These are phyloP conservation scores for Atractosteus spatula DNA, from an alignment of 2,113 vertebrate genomes.

Conservation along the genomic window DNA sequence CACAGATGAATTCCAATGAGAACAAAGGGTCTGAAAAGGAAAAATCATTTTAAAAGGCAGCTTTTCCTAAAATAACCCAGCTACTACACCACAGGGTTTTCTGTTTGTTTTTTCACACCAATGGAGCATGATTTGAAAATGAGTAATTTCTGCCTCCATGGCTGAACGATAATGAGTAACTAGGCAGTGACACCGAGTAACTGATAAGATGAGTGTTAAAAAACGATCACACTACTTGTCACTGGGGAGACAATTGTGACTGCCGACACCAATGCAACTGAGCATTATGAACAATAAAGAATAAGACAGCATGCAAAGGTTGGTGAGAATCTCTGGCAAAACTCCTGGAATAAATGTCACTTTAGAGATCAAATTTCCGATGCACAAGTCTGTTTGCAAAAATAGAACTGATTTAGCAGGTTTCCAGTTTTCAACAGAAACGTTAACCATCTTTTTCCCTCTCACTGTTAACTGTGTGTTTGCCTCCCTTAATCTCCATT, in stretches of 20 bases:
- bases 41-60: background rate
- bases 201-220: conserved; percentile 7
- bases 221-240: background rate
- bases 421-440: no score
- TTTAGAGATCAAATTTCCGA: no score
- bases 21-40: background rate
- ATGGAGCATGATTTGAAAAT: conserved; percentile 8
- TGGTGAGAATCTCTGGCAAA: background rate
- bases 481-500: no score
- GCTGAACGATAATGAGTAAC: background rate
- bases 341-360: background rate
- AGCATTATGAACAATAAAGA: conserved; percentile 4
- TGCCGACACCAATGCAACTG: conserved; percentile 16
- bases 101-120: background rate
- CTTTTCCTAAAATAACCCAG: background rate
- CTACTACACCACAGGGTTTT: background rate
- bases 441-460: no score
- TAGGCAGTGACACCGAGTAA: background rate
- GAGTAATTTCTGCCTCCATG: background rate
- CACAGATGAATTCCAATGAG: conserved; percentile 14
- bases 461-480: no score
- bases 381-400: no score
- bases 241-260: background rate
- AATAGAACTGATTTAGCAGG: no score
- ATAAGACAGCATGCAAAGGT: background rate